These are phyloP conservation scores for Tor tambroides DNA, from an alignment of 2,113 vertebrate genomes.

Conservation along the genomic window DNA sequence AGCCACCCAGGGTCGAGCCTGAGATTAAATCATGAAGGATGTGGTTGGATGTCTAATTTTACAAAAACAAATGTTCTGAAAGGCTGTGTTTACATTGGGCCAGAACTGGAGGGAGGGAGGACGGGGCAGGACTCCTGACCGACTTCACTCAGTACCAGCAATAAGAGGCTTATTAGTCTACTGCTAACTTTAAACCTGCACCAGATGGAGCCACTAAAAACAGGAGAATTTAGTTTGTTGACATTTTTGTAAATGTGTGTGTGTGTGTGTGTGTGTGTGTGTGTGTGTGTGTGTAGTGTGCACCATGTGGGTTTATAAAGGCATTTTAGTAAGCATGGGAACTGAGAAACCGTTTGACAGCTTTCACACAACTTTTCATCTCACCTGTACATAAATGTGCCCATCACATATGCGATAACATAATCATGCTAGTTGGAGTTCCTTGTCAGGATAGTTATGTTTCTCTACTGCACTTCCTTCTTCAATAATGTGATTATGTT, in stretches of 20 bases:
- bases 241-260: not conserved
- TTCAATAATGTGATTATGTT: not conserved
- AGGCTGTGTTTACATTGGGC: conserved; percentile 53
- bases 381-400: not conserved
- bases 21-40: conserved; percentile 58
- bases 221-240: conserved; percentile 20
- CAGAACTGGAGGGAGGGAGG: conserved; percentile 12
- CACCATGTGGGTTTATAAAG: not conserved
- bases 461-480: not conserved
- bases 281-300: not conserved
- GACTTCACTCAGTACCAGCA: conserved; percentile 23
- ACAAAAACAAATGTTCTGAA: conserved; percentile 57
- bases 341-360: not conserved
- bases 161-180: conserved; percentile 43
- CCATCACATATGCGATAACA: not conserved
- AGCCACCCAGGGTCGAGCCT: conserved; percentile 55
- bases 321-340: not conserved
- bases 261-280: not conserved
- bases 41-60: conserved; percentile 58
- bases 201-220: conserved; percentile 25
- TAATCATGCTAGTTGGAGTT: not conserved
- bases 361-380: not conserved
- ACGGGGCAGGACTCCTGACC: not conserved
- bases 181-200: conserved; percentile 44
- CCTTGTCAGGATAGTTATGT: not conserved